Conservation (phyloP, 2,888 invertebrate genomes). For the Mythimna lalbum region DNA sequence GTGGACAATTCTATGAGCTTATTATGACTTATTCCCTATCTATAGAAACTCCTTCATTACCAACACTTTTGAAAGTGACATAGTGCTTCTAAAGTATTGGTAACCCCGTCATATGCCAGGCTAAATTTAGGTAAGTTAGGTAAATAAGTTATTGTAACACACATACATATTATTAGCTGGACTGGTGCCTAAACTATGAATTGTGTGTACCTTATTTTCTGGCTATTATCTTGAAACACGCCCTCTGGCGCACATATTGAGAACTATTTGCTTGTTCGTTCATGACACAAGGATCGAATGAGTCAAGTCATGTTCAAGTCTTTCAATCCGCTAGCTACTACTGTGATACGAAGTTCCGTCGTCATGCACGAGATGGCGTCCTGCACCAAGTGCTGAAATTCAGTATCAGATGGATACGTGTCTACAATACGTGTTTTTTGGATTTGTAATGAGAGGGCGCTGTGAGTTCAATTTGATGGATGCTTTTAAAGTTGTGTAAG, state of each 20-base stretch:
- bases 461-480: neutral
- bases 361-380: slow-evolving; percentile 35
- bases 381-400: neutral
- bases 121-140: too few relatives aligned
- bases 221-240: neutral
- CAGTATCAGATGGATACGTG: neutral
- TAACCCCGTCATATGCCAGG: too few relatives aligned
- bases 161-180: neutral
- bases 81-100: too few relatives aligned
- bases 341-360: slow-evolving; percentile 4
- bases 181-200: neutral
- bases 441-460: slow-evolving; percentile 20
- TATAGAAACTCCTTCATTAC: too few relatives aligned
- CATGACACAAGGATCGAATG: neutral
- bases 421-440: neutral
- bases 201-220: neutral
- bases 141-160: too few relatives aligned
- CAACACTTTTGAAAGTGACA: too few relatives aligned
- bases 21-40: too few relatives aligned
- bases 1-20: too few relatives aligned
- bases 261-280: slow-evolving; percentile 12
- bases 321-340: too few relatives aligned
- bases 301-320: too few relatives aligned
- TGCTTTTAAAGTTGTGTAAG: too few relatives aligned
- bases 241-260: slow-evolving; percentile 14